phyloP scores from a whole-genome alignment of 2,113 vertebrate genomes.

The Gavia stellata region DNA sequence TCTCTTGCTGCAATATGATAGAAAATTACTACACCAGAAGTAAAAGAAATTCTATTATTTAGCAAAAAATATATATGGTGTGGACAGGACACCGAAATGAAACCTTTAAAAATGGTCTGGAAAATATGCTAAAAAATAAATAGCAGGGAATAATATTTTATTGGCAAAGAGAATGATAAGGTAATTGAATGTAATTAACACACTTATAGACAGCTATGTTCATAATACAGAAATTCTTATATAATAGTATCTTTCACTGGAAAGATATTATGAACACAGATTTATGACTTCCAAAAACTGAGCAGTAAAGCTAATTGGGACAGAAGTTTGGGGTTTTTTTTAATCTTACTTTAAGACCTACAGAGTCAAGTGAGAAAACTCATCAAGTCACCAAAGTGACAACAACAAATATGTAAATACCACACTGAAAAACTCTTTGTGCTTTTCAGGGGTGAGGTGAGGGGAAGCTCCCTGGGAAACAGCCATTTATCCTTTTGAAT shows the following conservation, averaged over 20 bases:
- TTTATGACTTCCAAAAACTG: neutral
- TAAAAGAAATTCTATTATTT: neutral
- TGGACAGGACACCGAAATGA: neutral
- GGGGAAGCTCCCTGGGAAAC: accelerated
- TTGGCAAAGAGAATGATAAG: neutral
- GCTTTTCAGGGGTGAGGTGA: neutral
- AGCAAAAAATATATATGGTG: neutral
- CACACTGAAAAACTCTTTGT: neutral
- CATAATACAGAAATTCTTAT: neutral
- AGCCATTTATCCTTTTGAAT: neutral
- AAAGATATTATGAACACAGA: neutral
- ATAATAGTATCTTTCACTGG: neutral
- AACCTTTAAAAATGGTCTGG: neutral
- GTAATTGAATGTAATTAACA: neutral
- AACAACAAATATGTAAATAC: neutral
- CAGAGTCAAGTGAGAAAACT: neutral
- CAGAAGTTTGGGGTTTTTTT: neutral
- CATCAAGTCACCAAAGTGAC: neutral
- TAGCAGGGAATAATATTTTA: neutral
- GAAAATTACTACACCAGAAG: neutral
- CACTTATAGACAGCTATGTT: neutral
- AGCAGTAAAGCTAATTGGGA: neutral
- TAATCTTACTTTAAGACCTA: neutral
- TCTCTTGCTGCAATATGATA: neutral
- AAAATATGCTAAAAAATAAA: neutral